Conservation (phyloP, 1,140 invertebrate genomes). For the Rhizoglyphus robini region DNA sequence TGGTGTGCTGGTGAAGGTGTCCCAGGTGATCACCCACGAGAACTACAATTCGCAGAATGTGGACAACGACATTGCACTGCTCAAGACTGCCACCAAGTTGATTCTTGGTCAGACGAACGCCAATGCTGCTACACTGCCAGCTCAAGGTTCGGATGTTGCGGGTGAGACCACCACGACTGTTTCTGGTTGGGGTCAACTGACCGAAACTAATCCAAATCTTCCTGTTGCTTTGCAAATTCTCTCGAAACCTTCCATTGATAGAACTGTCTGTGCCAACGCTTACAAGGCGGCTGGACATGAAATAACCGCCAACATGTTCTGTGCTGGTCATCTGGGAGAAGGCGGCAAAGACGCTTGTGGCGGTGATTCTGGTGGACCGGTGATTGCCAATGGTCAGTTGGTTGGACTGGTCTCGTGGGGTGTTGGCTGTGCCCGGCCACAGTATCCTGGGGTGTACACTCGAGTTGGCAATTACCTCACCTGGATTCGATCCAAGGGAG, state of each 20-base stretch:
- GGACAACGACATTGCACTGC: neutral
- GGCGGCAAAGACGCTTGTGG: conserved; percentile 66
- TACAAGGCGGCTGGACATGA: neutral
- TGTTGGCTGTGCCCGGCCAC: conserved; percentile 48
- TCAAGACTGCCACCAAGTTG: neutral
- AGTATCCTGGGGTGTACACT: conserved; percentile 54
- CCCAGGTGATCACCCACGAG: neutral
- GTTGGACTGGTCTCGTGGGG: conserved; percentile 58
- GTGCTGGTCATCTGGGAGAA: conserved; percentile 48
- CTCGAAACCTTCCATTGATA: neutral
- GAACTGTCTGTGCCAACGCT: neutral
- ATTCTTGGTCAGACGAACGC: neutral
- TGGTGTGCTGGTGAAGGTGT: neutral
- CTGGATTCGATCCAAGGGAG: no score
- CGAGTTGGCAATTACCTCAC: conserved; percentile 44
- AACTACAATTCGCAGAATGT: neutral
- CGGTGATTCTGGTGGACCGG: conserved; percentile 12
- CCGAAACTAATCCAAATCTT: neutral
- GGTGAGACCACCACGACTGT: neutral
- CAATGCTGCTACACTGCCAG: neutral
- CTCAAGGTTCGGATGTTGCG: neutral
- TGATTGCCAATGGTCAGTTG: neutral
- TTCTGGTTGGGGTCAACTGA: neutral
- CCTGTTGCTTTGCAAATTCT: neutral
- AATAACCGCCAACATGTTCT: conserved; percentile 51